Evolutionary conservation across 2,888 invertebrate species (phyloP), one percentile per base, ranked within the genome.

Genomic region (Alcis repandata): DNA sequence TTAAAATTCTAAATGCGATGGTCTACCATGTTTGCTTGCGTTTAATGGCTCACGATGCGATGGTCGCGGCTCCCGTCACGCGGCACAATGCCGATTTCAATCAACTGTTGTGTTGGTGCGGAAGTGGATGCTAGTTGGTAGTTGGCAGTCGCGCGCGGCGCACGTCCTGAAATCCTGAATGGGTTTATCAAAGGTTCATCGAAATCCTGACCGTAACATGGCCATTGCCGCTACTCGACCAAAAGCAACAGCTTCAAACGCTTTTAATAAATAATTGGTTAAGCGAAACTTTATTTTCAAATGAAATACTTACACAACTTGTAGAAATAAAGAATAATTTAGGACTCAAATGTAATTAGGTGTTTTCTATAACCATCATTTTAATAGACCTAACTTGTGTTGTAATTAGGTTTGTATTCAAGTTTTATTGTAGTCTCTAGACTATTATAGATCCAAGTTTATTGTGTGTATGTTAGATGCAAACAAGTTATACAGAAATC

Each of bases 111-210:
- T 59, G 22, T 17, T 40, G 53, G 38, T 49, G 52, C 59, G 60
- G 48, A 60, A 65, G 51, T 61, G 10, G 52, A 45, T 43, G 45
- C 45, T 32, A 60, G 46, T 51, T 61, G 38, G 62, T 59, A 51
- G 59, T 54, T 22, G 33, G 48, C 41, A 41, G 36, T 17, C 15
- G 27, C 32, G 15, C 38, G 53, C 60, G 53, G 46, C n/a, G 46
- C 66, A 51, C 60, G 53, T 56, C 62, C 56, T 66, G 54, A 57
- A 36, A 45, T 43, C 60, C 48, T 64, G 56, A 59, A 49, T 61
- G 59, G 57, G 53, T 43, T 67, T 65, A 71, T 69, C 68, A 51
- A 51, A 52, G 48, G 52, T 56, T 60, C 52, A 69, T 70, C 68
- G 56, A 71, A 70, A 69, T 69, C 69, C 40, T 52, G 67, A 67